Percentiles rank a stretch among this genome's conserved stretches.
These are phyloP conservation scores for Melospiza melodia DNA, from an alignment of 2,113 vertebrate genomes.

Conservation along the genomic window DNA sequence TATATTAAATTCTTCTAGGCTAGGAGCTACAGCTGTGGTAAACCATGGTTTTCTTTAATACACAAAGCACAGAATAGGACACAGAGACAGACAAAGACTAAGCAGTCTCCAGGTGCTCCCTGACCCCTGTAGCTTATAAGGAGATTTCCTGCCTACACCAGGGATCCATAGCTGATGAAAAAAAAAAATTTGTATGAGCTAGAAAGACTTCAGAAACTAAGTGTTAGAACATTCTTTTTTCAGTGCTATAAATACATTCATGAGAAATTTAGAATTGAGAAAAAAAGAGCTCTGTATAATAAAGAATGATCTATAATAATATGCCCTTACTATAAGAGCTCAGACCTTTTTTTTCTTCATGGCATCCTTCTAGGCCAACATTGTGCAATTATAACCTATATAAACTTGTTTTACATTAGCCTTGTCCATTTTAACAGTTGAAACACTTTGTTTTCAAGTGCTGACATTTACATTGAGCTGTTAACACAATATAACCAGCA, in stretches of 20 bases:
- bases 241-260: neutral
- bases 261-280: neutral
- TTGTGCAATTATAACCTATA: accelerated
- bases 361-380: neutral
- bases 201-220: neutral
- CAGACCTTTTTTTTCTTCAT: neutral
- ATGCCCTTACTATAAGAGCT: accelerated
- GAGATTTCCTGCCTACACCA: neutral
- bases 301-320: neutral
- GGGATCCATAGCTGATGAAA: too few relatives aligned
- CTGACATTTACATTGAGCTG: accelerated
- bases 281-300: neutral
- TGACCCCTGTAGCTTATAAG: neutral
- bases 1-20: neutral
- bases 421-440: neutral
- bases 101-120: neutral
- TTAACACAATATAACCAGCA: neutral
- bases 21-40: neutral
- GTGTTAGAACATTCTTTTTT: neutral
- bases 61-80: neutral
- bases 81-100: neutral
- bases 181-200: accelerated
- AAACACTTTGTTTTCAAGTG: neutral
- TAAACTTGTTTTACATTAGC: accelerated
- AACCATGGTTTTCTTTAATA: neutral